These are phyloP conservation scores for Oreochromis tanganicae DNA, from an alignment of 2,113 vertebrate species.

Conservation along the genomic window DNA sequence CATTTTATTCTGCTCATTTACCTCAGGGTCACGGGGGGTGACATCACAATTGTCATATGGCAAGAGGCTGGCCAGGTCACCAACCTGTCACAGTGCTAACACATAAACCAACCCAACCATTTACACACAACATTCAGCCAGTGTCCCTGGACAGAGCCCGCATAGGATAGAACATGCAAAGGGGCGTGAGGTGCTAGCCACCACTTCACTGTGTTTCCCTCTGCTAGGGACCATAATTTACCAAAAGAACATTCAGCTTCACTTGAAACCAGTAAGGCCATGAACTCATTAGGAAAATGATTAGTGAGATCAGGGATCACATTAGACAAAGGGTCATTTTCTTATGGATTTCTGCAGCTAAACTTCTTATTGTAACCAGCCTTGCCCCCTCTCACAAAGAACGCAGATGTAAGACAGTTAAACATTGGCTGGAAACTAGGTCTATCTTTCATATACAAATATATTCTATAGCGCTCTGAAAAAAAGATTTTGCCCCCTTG, in stretches of 20 bases:
- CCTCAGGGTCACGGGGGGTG: neutral
- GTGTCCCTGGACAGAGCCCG: neutral
- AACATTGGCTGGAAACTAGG: neutral
- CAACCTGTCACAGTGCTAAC: neutral
- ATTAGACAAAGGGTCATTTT: neutral
- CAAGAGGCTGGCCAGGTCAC: neutral
- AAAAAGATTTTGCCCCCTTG: neutral
- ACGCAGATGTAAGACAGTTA: neutral
- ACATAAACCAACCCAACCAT: neutral
- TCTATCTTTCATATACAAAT: neutral
- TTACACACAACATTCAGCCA: neutral
- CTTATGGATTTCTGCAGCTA: neutral
- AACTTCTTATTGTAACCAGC: neutral
- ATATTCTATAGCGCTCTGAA: neutral
- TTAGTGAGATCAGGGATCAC: neutral
- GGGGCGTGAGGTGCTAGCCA: neutral
- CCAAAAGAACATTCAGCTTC: neutral
- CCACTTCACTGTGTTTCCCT: neutral
- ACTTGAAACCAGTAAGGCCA: neutral
- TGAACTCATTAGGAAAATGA: neutral
- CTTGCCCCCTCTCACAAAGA: neutral
- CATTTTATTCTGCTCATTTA: neutral
- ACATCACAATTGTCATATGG: neutral
- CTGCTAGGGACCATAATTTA: rapidly evolving
- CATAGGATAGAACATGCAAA: neutral